Conservation (phyloP, 1,140 invertebrate species). For the Xylocopa sonorina region DNA sequence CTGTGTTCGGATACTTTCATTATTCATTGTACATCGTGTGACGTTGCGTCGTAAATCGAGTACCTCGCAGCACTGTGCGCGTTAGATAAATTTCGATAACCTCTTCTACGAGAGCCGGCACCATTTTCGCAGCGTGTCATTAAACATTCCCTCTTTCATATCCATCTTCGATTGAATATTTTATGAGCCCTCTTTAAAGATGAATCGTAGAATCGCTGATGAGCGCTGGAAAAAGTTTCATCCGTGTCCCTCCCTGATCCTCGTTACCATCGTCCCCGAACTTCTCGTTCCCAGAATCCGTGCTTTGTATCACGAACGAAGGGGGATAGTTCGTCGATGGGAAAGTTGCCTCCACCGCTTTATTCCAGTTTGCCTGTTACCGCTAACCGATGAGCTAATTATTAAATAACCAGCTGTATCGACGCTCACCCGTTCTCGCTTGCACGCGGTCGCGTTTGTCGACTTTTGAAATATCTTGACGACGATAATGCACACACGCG, state of each 20-base stretch:
- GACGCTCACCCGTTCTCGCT: conserved; percentile 1
- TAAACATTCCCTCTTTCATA: conserved; percentile 35
- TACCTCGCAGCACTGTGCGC: no score
- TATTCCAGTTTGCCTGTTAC: background rate
- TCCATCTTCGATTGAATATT: conserved; percentile 48
- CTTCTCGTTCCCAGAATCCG: background rate
- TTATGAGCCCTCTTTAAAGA: conserved; percentile 25
- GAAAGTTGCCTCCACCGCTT: background rate
- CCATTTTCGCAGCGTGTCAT: conserved; percentile 14
- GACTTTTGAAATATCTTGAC: conserved; percentile 25
- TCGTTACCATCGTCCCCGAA: background rate
- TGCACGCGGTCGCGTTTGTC: conserved; percentile 5
- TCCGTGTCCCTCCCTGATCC: background rate
- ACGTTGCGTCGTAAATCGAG: no score
- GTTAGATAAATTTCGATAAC: no score
- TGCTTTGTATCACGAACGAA: conserved; percentile 7
- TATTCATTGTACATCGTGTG: no score
- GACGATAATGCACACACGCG: conserved; percentile 28
- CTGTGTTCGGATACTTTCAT: no score
- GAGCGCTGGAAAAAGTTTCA: conserved; percentile 9
- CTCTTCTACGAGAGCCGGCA: no score
- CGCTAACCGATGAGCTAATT: background rate
- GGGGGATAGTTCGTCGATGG: background rate
- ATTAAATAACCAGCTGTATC: conserved; percentile 39
- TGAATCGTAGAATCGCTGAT: conserved; percentile 23